Evolutionary conservation across 2,888 invertebrate genomes (phyloP), one percentile per base, ranked within the genome.

Genomic region (Caenorhabditis zanzibari): DNA sequence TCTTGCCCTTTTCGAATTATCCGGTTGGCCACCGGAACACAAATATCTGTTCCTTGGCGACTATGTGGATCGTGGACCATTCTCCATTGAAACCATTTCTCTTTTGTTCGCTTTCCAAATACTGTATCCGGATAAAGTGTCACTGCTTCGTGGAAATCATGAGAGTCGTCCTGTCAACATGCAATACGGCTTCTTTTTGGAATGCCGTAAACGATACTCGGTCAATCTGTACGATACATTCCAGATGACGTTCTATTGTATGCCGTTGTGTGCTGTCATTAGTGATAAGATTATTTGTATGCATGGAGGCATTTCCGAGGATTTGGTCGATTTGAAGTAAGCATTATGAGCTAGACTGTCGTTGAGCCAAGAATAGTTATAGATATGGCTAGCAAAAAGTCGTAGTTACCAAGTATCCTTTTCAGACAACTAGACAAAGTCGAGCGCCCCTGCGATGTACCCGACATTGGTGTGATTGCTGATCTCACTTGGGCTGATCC

Each of bases 181-280:
- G 88, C 87, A 87, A 69, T 91, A 91, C 76, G 91, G 90, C 24
- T 90, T 91, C 85, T 90, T 83, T 64, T 66, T 88, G 49, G 90
- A 90, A 75, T 86, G 88, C 94, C 97, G 98, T 94, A 95, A 98
- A 93, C 95, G 98, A 7, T 90, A 87, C 81, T 85, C 86, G 14
- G 75, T 71, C 9, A 38, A 52, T 4, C 74, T 90, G 16, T 90
- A 88, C 81, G 88, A 89, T 63, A 69, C 80, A 41, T 89, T 88
- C 81, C 88, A 90, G 47, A 81, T 81, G 69, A 88, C 88, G 19
- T 98, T 98, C 94, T 98, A 98, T 94, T 97, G 97, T 93, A 95
- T 98, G 94, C 98, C 98, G 44, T 97, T 98, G 63, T 97, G 97
- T 77, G 98, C 98, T 3, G 97, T 98, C 93, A 96, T 96, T 93